Evolutionary conservation across 2,113 vertebrate genomes (phyloP).

Genomic region (Nycticebus coucang): DNA sequence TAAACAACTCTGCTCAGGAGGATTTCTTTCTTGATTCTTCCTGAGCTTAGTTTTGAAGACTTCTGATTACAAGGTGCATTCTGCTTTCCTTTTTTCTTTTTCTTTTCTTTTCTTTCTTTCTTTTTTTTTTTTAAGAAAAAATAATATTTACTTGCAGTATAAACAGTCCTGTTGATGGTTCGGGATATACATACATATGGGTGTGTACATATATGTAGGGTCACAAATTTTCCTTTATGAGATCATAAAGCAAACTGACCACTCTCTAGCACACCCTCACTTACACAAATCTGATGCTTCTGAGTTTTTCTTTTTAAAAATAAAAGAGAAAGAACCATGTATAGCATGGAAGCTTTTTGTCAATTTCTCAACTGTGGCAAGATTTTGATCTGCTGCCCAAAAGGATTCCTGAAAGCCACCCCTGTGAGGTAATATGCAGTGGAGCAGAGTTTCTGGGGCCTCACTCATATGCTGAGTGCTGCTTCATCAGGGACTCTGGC

Average conservation of each 20-base stretch:
- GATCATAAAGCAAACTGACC: conserved; percentile 92
- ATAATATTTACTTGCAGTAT: conserved; percentile 99
- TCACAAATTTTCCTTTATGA: conserved; percentile 95
- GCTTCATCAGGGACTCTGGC: not conserved
- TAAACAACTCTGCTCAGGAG: too few species aligned
- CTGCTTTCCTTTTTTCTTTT: too few species aligned
- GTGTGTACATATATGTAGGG: conserved; percentile 84
- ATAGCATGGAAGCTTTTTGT: conserved; percentile 92
- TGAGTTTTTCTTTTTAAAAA: conserved; percentile 81
- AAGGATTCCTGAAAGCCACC: conserved; percentile 97
- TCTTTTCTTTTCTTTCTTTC: too few species aligned
- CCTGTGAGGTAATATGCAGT: conserved; percentile 95
- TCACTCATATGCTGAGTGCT: conserved; percentile 54
- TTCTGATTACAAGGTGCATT: too few species aligned
- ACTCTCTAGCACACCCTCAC: conserved; percentile 89
- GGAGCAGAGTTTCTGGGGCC: conserved; percentile 79
- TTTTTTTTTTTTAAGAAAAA: conserved; percentile 99
- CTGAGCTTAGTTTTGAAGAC: not conserved
- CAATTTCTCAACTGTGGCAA: conserved; percentile 92
- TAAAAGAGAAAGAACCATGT: conserved; percentile 85
- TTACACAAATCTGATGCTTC: conserved; percentile 90
- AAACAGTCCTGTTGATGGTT: conserved; percentile 97
- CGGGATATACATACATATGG: conserved; percentile 88
- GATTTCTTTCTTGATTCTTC: too few species aligned
- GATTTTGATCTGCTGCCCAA: conserved; percentile 93